Conservation (phyloP, 2,888 invertebrate genomes). For the Agrotis segetum region DNA sequence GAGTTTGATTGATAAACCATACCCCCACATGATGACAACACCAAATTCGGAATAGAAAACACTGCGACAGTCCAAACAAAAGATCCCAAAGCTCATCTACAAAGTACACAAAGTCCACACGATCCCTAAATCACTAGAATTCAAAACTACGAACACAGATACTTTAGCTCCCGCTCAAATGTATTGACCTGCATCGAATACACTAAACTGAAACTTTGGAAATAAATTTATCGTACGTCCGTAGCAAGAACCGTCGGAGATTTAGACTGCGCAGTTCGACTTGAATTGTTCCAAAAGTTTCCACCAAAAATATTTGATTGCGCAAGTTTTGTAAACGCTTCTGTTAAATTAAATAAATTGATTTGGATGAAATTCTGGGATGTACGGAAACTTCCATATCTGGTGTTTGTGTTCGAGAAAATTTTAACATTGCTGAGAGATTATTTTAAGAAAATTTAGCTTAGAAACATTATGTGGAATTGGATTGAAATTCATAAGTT, state of each 20-base stretch:
- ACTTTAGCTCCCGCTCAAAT: conserved; percentile 71
- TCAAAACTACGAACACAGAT: conserved; percentile 61
- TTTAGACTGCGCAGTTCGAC: conserved; percentile 57
- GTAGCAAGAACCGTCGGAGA: conserved; percentile 61
- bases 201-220: conserved; percentile 77
- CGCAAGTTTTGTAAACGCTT: conserved; percentile 35
- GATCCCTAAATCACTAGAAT: conserved; percentile 58
- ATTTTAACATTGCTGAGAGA: not conserved
- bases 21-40: not conserved
- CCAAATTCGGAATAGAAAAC: not conserved
- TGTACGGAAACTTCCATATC: not conserved
- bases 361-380: conserved; percentile 19
- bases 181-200: conserved; percentile 78
- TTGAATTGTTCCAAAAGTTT: conserved; percentile 57
- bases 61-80: not conserved
- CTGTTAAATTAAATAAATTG: conserved; percentile 43
- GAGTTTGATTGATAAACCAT: not conserved
- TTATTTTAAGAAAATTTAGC: not conserved
- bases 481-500: not conserved
- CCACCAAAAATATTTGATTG: conserved; percentile 62
- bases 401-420: conserved; percentile 1
- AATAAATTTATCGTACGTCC: conserved; percentile 79
- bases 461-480: no score
- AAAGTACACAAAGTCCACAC: conserved; percentile 35
- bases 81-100: conserved; percentile 27